Evolutionary conservation across 2,797 vertebrate species (phyloP).

Genomic region (Capromys pilorides): DNA sequence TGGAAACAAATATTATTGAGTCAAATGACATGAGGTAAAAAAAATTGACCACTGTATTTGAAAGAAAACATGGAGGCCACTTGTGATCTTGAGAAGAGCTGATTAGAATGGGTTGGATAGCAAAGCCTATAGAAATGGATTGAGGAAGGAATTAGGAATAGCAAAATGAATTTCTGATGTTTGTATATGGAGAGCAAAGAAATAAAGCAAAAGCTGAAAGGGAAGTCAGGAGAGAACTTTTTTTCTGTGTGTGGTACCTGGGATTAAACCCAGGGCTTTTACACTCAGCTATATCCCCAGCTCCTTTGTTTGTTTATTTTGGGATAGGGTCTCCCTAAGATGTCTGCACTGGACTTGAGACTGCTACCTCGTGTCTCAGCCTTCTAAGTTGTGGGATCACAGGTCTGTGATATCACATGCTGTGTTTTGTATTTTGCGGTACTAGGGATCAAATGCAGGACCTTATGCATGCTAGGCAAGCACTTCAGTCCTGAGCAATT

Average conservation of each 20-base stretch:
- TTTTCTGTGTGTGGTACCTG: background rate
- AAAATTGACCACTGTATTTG: background rate
- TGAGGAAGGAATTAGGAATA: slow-evolving; percentile 6
- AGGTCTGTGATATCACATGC: background rate
- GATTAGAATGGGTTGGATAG: background rate
- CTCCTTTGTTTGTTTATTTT: background rate
- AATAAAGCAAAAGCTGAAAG: background rate
- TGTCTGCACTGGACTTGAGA: background rate
- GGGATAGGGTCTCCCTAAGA: background rate
- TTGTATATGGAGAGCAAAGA: background rate
- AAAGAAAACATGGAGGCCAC: background rate
- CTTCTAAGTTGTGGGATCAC: background rate
- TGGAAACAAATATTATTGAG: background rate
- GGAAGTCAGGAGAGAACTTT: background rate
- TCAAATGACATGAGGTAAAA: background rate
- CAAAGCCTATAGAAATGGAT: background rate
- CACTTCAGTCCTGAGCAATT: background rate
- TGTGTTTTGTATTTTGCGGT: background rate
- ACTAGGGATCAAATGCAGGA: background rate
- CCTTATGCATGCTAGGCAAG: background rate
- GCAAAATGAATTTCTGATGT: background rate
- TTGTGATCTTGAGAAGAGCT: background rate
- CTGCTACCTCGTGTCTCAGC: background rate
- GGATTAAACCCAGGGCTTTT: background rate
- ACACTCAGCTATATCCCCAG: background rate